Base-by-base conservation (phyloP, 2,888 invertebrate species). In the Caenorhabditis imperialis region DNA sequence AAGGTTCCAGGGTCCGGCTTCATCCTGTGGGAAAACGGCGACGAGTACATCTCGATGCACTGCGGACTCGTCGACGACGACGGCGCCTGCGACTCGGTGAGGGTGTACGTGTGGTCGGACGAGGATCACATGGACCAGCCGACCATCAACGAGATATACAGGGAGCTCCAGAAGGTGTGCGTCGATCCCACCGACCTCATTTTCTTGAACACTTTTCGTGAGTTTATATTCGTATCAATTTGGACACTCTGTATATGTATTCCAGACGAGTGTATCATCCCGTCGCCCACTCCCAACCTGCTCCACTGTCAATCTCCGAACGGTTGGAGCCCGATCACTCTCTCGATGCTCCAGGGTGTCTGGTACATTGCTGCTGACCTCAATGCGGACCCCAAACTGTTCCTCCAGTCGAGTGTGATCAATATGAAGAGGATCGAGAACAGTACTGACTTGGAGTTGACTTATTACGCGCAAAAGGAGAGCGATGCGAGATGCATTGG, bases 51-150 rank as follows among this genome's bases (percentile, higher is more conserved):
- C 44, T 78, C 78, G 12, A 75, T 82, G 72, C 61, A 79, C 20
- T 82, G 82, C 45, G 71, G 75, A 7, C 38, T 65, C 23, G 73
- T 81, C 0, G 81, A 77, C 55, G 81, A 81, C 35, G 82, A 82
- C 38, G 82, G 82, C n/a, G 79, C 72, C 10, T 82, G 82, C 45
- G 82, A 80, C 50, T 62, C 62, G 2, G 70, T 78, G 37, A 74
- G 82, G 48, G 77, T 82, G 16, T 82, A 82, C 58, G 82, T 82
- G 14, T 82, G 82, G 82, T 82, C 82, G 10, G 82, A 81, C 67
- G 82, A 82, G 58, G 82, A 82, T 61, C 81, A 81, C 69, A 82
- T 82, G 82, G 82, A 82, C 62, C 82, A 82, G 54, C 82, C 82
- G 23, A 82, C 82, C 4, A 80, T 82, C 33, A 62, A 75, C 18